Conservation (phyloP, 1,140 invertebrate species). For the Wiebesia pumilae region DNA sequence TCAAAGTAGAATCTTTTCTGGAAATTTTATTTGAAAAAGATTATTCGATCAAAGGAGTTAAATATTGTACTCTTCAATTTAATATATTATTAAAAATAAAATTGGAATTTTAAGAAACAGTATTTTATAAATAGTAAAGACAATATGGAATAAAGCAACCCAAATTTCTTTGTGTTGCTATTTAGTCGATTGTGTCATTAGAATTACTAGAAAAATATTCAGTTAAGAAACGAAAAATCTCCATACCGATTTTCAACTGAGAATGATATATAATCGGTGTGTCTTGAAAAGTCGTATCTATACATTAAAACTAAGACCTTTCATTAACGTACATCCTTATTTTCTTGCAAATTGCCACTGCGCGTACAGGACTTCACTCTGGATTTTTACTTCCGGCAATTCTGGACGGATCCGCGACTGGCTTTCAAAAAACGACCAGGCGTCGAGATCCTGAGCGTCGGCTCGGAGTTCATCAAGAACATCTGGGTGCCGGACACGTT, state of each 20-base stretch:
- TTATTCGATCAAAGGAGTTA: no score
- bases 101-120: no score
- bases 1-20: no score
- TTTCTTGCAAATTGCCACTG: constrained; percentile 5
- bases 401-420: constrained; percentile 96
- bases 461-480: constrained; percentile 96
- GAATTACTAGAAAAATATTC: no score
- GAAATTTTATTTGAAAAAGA: no score
- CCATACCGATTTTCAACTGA: neutral
- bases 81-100: no score
- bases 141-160: no score
- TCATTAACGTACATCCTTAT: neutral
- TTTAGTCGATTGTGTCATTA: no score
- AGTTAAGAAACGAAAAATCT: no score
- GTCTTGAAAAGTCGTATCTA: constrained; percentile 4
- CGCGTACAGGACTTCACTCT: constrained; percentile 92
- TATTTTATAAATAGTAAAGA: no score
- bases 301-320: neutral
- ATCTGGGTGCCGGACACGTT: constrained; percentile 99
- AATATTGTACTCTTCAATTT: no score
- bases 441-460: constrained; percentile 92
- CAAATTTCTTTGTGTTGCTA: no score
- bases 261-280: neutral
- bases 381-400: constrained; percentile 99
- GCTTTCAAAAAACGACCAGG: constrained; percentile 90